Evolutionary conservation across 1,140 invertebrate species (phyloP), one percentile per base, ranked within the genome.

Genomic region (Drosophila arawakana): DNA sequence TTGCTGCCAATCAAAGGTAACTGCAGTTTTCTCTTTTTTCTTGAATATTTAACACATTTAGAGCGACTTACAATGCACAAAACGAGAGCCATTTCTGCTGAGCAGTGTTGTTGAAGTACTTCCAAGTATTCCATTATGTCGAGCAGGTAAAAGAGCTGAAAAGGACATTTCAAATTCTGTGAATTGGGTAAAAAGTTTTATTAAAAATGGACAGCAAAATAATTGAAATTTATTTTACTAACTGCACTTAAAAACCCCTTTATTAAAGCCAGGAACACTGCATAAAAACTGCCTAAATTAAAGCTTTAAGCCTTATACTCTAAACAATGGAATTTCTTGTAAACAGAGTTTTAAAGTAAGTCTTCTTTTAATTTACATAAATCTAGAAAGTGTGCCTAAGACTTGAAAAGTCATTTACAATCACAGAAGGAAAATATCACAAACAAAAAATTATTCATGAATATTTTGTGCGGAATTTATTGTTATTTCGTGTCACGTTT

Each of bases 401-500:
- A 43, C 37, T 34, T 34, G 7, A 34, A 50, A 30, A 30, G 34
- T 13, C 13, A 47, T 41, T 68, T 61, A 34, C 57, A 73, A 54
- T 46, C 47, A 34, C 44, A 43, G 37, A 39, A 39, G 37, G 8
- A 41, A 43, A 2, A 52, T 47, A 50, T 54, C 39, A 46, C 15
- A 25, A 37, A 35, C 21, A 44, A 54, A 68, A 60, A 60, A 11
- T 21, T 43, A 73, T 18, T 9, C 57, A 69, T 55, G 47, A 69
- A 69, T 59, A 67, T 67, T 30, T 73, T 39, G 39, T 47, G 11
- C 5, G 49, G 18, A 60, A 68, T 63, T 15, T 43, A 50, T 62
- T 74, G 43, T 70, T 41, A 9, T 69, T 30, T 69, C 44, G 35
- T 43, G 72, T 74, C 72, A 74, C 72, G 72, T 70, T 21, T 41